Base-by-base conservation (phyloP, 1,140 invertebrate genomes). In the Apis cerana region DNA sequence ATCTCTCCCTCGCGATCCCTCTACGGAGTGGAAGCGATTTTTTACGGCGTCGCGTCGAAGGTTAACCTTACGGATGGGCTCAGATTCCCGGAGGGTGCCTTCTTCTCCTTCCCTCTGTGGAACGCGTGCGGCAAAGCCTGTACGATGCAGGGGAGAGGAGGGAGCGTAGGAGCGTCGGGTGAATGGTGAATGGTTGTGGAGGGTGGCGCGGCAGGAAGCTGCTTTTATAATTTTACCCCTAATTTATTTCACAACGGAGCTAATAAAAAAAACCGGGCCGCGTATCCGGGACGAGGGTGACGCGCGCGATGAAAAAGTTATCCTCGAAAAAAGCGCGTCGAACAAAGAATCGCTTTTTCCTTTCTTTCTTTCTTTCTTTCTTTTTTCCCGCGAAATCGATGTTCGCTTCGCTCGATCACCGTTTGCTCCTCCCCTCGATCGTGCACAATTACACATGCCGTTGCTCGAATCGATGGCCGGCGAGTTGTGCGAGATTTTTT, bases 201-300 rank as follows among this genome's bases (percentile, higher is more conserved):
- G 74, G 21, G 61, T 7, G 61, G 23, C 50, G 43, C 61, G 19
- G 43, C 48, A 61, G 52, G 76, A 71, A 58, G 85, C 23, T 67
- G 23, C 82, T 76, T 86, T 86, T 89, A 88, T 90, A 89, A 90
- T 90, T 90, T 90, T 82, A 88, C 79, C 86, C 89, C 79, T 88
- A 90, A 90, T 89, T 90, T 90, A 90, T 88, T 88, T 90, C 81
- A 79, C 85, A 79, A 70, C 71, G 64, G 67, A 61, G 82, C 85
- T 88, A 86, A 90, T 90, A 90, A 90, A 90, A 87, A 85, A 23
- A 64, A 27, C 33, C 59, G 72, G 62, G n/a, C 81, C 65, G 80
- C 79, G 81, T 84, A 85, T 85, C 58, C 23, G 68, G 17, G 65
- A 62, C 27, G 58, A 54, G 81, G 76, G 61, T 23, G 23, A 17